Percentiles rank a stretch among this genome's conserved stretches.
These are phyloP conservation scores for Nibea coibor DNA, from an alignment of 2,113 vertebrate species.

Conservation along the genomic window DNA sequence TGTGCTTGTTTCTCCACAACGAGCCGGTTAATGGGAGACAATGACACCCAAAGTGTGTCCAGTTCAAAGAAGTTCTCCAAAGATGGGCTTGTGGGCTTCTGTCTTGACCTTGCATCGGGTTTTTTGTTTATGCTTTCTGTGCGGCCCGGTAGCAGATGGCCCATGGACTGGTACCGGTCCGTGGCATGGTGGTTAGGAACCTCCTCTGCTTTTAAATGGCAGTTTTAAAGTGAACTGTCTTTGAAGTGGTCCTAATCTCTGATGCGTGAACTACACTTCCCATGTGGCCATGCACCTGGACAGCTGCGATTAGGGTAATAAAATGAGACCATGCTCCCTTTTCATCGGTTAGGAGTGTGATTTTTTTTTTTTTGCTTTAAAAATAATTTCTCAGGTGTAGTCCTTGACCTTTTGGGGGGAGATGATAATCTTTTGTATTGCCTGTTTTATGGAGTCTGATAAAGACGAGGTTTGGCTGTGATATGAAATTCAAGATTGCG, in stretches of 20 bases:
- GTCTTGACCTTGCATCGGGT: no score
- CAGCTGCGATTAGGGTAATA: background rate
- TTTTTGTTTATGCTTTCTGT: no score
- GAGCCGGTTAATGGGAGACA: no score
- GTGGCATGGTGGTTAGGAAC: no score
- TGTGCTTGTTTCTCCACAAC: no score
- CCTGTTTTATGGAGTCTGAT: constrained; percentile 21
- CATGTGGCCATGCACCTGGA: background rate
- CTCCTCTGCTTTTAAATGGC: no score
- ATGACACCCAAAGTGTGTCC: no score
- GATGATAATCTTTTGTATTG: constrained; percentile 9
- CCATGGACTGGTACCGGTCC: no score
- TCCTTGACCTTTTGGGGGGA: constrained; percentile 40
- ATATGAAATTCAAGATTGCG: constrained; percentile 12
- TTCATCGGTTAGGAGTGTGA: background rate
- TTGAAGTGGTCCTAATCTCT: background rate
- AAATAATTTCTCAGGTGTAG: background rate
- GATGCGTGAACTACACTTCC: background rate
- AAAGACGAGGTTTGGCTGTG: constrained; percentile 1
- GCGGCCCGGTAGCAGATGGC: no score
- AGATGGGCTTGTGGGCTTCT: no score
- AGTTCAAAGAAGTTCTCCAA: no score
- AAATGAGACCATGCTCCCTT: background rate
- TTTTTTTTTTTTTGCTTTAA: background rate
- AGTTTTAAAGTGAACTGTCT: background rate